Evolutionary conservation across 2,113 vertebrate genomes (phyloP).

Genomic region (Muntiacus reevesi): DNA sequence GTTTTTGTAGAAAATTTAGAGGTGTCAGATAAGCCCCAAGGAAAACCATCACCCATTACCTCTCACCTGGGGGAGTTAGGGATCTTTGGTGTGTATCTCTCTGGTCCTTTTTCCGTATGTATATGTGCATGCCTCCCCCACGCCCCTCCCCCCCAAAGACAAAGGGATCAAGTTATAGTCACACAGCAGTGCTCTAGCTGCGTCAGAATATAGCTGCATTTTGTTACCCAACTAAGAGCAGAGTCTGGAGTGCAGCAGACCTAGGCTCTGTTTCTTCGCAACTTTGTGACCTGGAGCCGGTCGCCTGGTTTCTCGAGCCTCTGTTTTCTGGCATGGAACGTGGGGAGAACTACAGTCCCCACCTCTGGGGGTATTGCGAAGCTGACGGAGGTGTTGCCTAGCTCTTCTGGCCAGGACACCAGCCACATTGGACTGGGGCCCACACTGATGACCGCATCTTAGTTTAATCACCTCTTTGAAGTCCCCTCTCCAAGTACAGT

Average conservation of each 20-base stretch:
- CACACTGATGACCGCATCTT: not conserved
- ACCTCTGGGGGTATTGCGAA: accelerated
- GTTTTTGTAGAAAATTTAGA: not conserved
- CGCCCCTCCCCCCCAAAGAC: not conserved
- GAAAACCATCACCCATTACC: accelerated
- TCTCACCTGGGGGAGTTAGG: not conserved
- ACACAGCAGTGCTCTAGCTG: accelerated
- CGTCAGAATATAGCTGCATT: accelerated
- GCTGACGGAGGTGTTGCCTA: not conserved
- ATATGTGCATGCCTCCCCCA: not conserved
- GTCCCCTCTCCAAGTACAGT: not conserved
- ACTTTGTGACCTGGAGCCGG: not conserved
- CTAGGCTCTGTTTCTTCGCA: too few relatives aligned
- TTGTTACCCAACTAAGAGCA: accelerated
- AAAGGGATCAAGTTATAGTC: accelerated
- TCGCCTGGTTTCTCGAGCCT: not conserved
- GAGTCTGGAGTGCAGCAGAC: accelerated
- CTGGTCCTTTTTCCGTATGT: not conserved
- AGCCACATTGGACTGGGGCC: not conserved
- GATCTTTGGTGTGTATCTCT: not conserved
- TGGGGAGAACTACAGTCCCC: accelerated
- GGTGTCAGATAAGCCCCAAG: not conserved
- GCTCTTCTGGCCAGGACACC: not conserved
- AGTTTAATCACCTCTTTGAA: too few relatives aligned
- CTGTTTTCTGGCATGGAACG: not conserved